These are phyloP conservation scores for Melinaea menophilus DNA, from an alignment of 2,888 invertebrate species.

Conservation along the genomic window DNA sequence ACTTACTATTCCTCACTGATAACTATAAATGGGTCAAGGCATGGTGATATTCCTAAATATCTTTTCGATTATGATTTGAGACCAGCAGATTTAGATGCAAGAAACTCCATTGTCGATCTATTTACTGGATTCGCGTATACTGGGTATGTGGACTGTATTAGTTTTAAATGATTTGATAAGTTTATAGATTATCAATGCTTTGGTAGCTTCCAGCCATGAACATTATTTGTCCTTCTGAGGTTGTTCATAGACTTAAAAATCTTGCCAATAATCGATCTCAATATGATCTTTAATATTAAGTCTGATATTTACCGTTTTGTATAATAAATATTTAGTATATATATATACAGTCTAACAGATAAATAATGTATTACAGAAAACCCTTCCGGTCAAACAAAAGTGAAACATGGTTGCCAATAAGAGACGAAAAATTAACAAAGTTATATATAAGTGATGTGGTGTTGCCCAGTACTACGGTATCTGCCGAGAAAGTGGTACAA, in stretches of 20 bases:
- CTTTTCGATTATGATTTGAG: slow-evolving; percentile 56
- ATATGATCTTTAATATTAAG: too few species aligned
- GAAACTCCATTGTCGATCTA: slow-evolving; percentile 43
- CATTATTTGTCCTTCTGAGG: too few species aligned
- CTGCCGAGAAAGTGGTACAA: slow-evolving; percentile 24
- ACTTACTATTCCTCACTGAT: slow-evolving; percentile 37
- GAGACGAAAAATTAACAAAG: background rate
- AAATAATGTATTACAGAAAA: too few species aligned
- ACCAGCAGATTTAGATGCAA: slow-evolving; percentile 39
- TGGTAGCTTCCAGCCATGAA: too few species aligned
- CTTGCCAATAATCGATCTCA: too few species aligned
- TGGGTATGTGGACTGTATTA: slow-evolving; percentile 47
- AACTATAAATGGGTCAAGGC: slow-evolving; percentile 53
- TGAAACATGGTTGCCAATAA: slow-evolving; percentile 22
- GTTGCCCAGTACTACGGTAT: slow-evolving; percentile 19
- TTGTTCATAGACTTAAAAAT: too few species aligned
- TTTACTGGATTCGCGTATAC: slow-evolving; percentile 50
- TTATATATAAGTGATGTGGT: slow-evolving; percentile 35
- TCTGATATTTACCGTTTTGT: too few species aligned
- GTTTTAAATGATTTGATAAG: too few species aligned
- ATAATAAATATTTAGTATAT: too few species aligned
- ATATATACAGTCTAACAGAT: too few species aligned
- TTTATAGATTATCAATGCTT: too few species aligned
- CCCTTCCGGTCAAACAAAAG: background rate
- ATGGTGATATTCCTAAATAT: slow-evolving; percentile 60